phyloP scores from a whole-genome alignment of 2,113 vertebrate species.

The Lepisosteus oculatus region DNA sequence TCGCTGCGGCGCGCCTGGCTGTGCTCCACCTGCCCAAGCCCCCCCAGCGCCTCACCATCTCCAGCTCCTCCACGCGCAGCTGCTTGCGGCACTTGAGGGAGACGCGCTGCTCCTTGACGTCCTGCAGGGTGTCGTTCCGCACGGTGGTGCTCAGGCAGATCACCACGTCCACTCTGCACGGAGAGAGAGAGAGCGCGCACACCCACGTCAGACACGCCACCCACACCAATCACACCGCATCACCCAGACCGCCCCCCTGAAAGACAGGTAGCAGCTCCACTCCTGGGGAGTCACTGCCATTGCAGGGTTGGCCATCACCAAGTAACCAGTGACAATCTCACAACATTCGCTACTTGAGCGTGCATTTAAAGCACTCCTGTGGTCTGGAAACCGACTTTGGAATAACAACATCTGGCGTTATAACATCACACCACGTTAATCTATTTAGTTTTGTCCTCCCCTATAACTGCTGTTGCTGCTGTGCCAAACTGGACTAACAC shows the following conservation, averaged over 20 bases:
- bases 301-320: neutral
- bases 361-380: too few relatives aligned
- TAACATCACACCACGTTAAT: too few relatives aligned
- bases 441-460: too few relatives aligned
- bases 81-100: constrained; percentile 93
- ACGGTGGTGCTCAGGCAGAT: constrained; percentile 94
- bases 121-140: constrained; percentile 93
- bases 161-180: constrained; percentile 88
- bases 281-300: neutral
- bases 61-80: constrained; percentile 91
- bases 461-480: too few relatives aligned
- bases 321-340: too few relatives aligned
- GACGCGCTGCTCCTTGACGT: constrained; percentile 87
- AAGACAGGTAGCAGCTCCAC: neutral
- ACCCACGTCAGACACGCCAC: too few relatives aligned
- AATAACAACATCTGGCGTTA: too few relatives aligned
- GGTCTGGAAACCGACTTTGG: too few relatives aligned
- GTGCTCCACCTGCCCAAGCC: too few relatives aligned
- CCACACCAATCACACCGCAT: neutral
- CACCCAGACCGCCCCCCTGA: neutral
- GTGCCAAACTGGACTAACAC: too few relatives aligned
- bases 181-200: neutral
- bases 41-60: constrained; percentile 75
- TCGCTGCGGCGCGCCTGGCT: too few relatives aligned
- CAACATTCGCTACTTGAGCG: too few relatives aligned